Percentiles rank a stretch among this genome's conserved stretches.
phyloP scores from a whole-genome alignment of 2,113 vertebrate species.

The Salvelinus sp. region DNA sequence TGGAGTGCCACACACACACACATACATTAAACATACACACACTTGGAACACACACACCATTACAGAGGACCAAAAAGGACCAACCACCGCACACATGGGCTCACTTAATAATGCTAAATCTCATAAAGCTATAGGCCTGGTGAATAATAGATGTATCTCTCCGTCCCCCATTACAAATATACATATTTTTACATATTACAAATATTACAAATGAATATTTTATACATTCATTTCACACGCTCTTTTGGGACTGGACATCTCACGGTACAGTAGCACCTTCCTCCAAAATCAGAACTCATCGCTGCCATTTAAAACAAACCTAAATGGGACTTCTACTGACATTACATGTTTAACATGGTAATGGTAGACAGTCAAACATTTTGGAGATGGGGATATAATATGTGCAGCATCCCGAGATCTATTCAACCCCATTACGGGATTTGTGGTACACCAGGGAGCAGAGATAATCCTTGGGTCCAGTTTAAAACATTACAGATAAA shows the following conservation, averaged over 20 bases:
- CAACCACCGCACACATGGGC: conserved; percentile 27
- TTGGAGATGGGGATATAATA: too few species aligned
- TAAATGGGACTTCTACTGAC: neutral
- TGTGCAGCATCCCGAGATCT: too few species aligned
- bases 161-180: conserved; percentile 58
- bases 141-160: conserved; percentile 52
- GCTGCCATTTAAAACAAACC: neutral
- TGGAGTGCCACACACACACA: neutral
- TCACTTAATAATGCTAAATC: conserved; percentile 51
- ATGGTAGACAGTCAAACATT: too few species aligned
- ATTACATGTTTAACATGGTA: neutral
- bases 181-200: conserved; percentile 52
- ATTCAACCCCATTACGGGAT: too few species aligned
- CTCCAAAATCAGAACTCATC: neutral
- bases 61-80: conserved; percentile 10
- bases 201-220: conserved; percentile 53
- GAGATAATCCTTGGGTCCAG: too few species aligned
- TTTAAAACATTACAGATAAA: too few species aligned
- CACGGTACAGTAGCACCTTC: neutral
- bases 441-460: too few species aligned
- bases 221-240: conserved; percentile 56
- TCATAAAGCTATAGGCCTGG: neutral
- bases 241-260: conserved; percentile 27
- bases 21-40: neutral
- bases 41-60: conserved; percentile 7